Conservation (phyloP, 2,113 vertebrate species). For the Zapus hudsonius region DNA sequence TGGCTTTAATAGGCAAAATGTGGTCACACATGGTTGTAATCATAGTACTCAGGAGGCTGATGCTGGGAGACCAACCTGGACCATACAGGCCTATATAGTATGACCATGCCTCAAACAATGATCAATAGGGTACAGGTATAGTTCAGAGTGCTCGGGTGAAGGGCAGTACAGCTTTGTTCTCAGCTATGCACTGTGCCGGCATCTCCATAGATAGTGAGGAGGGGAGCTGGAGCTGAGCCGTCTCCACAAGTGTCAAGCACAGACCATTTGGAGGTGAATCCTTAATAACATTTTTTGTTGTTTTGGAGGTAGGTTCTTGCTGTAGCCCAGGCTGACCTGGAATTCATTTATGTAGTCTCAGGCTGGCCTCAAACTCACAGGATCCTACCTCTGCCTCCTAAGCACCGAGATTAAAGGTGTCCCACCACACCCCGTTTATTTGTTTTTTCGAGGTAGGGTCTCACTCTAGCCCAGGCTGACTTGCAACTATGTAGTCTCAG, state of each 20-base stretch:
- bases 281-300: not conserved
- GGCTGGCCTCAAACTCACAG: too few relatives aligned
- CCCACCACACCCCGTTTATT: not conserved
- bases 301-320: too few relatives aligned
- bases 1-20: not conserved
- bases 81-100: not conserved
- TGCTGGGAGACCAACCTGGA: too few relatives aligned
- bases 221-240: not conserved
- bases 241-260: not conserved
- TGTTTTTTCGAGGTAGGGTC: not conserved
- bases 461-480: not conserved
- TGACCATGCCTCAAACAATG: not conserved
- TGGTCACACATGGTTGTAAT: not conserved
- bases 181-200: not conserved
- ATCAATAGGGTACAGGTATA: not conserved
- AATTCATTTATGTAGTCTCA: too few relatives aligned
- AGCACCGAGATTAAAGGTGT: too few relatives aligned
- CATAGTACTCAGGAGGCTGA: not conserved
- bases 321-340: too few relatives aligned
- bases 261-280: not conserved
- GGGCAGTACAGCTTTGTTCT: not conserved
- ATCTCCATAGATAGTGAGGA: not conserved
- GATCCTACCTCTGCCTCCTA: too few relatives aligned
- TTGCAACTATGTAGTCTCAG: not conserved
- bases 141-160: not conserved